Evolutionary conservation across 1,140 invertebrate genomes (phyloP), one percentile per base, ranked within the genome.

Genomic region (Fopius arisanus): DNA sequence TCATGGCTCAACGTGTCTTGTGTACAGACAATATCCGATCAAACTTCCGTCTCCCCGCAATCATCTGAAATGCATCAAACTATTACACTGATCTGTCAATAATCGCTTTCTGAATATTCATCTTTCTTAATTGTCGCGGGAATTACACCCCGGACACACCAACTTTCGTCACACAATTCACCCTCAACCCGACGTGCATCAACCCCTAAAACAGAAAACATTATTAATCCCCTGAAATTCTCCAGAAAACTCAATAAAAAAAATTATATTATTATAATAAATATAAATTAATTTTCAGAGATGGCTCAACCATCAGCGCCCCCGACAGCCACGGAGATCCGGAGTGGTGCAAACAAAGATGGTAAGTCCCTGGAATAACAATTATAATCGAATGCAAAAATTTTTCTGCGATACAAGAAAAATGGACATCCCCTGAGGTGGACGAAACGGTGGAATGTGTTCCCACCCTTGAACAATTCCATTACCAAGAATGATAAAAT

Each of bases 221-320:
- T n/a, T n/a, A n/a, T n/a, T n/a, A n/a, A n/a, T n/a, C n/a, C n/a
- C n/a, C n/a, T n/a, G n/a, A n/a, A n/a, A n/a, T n/a, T n/a, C n/a
- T n/a, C n/a, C n/a, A n/a, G n/a, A n/a, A n/a, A n/a, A n/a, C n/a
- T n/a, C n/a, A n/a, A n/a, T n/a, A n/a, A n/a, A n/a, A n/a, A n/a
- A n/a, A n/a, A n/a, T n/a, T n/a, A n/a, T n/a, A n/a, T n/a, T n/a
- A n/a, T n/a, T n/a, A 37, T 21, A 33, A 48, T 28, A 5, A 37
- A 73, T 48, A 48, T 33, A 80, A 75, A 82, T 75, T 79, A 76
- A 77, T 78, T 91, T 91, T 72, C 90, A 93, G 92, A 92, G 88
- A 92, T 93, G 77, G 91, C 91, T 19, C 90, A 91, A 87, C 91
- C 92, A 19, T 92, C 92, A 21, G 89, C 89, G 65, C 89, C 91